phyloP scores from a whole-genome alignment of 2,888 invertebrate species.

The Bedellia somnulentella region DNA sequence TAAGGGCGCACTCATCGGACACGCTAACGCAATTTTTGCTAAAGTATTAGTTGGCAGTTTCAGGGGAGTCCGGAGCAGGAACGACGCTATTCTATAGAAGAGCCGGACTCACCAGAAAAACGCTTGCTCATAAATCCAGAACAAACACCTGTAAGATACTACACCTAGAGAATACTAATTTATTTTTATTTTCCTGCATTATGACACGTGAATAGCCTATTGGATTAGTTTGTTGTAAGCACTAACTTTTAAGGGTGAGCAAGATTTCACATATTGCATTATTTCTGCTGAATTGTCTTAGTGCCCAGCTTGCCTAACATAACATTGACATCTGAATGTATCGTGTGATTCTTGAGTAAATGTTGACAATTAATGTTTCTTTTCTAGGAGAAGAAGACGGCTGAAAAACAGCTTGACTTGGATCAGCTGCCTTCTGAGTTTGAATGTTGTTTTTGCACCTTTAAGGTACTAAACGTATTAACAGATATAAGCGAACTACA shows the following conservation, averaged over 20 bases:
- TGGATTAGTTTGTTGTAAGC: no score
- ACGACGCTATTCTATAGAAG: conserved; percentile 48
- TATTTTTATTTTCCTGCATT: no score
- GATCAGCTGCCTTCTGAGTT: conserved; percentile 93
- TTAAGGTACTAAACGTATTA: conserved; percentile 75
- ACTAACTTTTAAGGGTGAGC: no score
- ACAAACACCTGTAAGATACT: conserved; percentile 49
- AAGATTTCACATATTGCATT: no score
- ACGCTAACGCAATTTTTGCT: conserved; percentile 20
- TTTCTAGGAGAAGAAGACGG: conserved; percentile 70
- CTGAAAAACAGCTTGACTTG: conserved; percentile 73
- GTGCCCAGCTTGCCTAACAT: no score
- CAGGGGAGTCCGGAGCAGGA: conserved; percentile 53
- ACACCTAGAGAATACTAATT: no score
- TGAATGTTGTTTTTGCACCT: conserved; percentile 97
- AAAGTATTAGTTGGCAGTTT: conserved; percentile 43
- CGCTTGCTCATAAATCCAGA: conserved; percentile 57
- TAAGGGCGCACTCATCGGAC: conserved; percentile 9
- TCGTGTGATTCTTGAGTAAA: no score
- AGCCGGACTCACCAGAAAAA: conserved; percentile 49
- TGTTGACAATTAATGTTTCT: conserved; percentile 39
- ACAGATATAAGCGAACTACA: conserved; percentile 13
- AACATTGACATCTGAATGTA: no score
- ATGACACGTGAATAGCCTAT: no score
- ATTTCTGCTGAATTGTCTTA: no score